Conservation (phyloP, 2,888 invertebrate species). For the Drosophila dives region DNA sequence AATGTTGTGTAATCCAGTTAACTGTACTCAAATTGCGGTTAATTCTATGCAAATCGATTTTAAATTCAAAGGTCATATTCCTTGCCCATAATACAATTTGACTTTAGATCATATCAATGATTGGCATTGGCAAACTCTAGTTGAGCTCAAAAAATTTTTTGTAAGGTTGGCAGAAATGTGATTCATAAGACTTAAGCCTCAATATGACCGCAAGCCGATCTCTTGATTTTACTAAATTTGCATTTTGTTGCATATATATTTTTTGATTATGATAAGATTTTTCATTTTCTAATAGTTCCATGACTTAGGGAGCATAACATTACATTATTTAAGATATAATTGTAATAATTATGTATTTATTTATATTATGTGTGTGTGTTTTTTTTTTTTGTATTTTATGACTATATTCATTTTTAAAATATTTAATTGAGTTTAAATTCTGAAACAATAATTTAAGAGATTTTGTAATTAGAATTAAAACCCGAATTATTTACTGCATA, state of each 20-base stretch:
- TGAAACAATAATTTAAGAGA: background rate
- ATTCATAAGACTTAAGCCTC: background rate
- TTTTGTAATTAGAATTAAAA: background rate
- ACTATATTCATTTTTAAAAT: background rate
- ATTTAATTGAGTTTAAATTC: background rate
- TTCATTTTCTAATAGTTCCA: background rate
- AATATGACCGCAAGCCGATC: background rate
- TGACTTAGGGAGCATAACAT: background rate
- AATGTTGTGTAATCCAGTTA: conserved; percentile 16
- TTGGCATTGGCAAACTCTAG: background rate
- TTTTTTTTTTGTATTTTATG: background rate
- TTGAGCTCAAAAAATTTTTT: background rate
- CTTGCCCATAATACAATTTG: conserved; percentile 1
- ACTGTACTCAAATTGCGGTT: conserved; percentile 4
- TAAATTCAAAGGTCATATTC: conserved; percentile 26
- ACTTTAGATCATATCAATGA: background rate
- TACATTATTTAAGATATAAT: too few relatives aligned
- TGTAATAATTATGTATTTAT: background rate
- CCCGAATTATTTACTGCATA: background rate
- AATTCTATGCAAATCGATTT: conserved; percentile 38
- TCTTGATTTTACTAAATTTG: background rate
- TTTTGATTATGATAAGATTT: background rate
- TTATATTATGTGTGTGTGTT: background rate
- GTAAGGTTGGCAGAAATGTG: background rate
- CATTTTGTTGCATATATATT: background rate